Percentiles rank a stretch among this genome's conserved stretches.
Conservation (phyloP, 1,140 invertebrate genomes). For the Antheraea mylitta region DNA sequence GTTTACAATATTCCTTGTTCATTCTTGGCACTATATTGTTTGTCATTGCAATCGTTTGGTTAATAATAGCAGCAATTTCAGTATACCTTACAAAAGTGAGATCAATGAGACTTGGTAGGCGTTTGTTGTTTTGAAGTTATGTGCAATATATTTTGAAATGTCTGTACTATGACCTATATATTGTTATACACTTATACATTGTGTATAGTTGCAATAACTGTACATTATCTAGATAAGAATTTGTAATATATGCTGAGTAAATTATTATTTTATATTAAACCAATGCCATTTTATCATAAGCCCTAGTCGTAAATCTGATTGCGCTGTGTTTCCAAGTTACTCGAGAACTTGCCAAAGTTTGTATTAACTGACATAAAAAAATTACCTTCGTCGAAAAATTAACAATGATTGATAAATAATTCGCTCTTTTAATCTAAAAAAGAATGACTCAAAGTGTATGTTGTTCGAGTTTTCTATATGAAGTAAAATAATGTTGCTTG, state of each 20-base stretch:
- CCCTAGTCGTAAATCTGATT: neutral
- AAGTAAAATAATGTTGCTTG: no score
- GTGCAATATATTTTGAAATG: neutral
- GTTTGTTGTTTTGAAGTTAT: conserved; percentile 8
- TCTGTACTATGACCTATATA: neutral
- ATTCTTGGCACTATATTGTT: conserved; percentile 46
- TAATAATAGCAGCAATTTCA: conserved; percentile 42
- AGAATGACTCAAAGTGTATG: no score
- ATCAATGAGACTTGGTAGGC: conserved; percentile 39
- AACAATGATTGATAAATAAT: no score
- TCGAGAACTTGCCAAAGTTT: neutral
- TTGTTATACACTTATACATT: neutral
- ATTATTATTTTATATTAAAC: conserved; percentile 12
- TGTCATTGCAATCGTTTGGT: conserved; percentile 46
- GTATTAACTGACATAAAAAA: no score
- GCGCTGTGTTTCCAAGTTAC: neutral
- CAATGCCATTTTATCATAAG: conserved; percentile 1
- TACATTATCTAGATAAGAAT: conserved; percentile 8
- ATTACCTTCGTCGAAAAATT: no score
- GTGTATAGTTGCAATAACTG: neutral
- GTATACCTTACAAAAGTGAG: conserved; percentile 55
- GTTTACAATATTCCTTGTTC: conserved; percentile 50
- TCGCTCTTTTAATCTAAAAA: no score
- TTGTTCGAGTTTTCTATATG: no score
- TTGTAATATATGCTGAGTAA: conserved; percentile 13